Conservation (phyloP, 1,140 invertebrate species). For the Magallana ariakensis region DNA sequence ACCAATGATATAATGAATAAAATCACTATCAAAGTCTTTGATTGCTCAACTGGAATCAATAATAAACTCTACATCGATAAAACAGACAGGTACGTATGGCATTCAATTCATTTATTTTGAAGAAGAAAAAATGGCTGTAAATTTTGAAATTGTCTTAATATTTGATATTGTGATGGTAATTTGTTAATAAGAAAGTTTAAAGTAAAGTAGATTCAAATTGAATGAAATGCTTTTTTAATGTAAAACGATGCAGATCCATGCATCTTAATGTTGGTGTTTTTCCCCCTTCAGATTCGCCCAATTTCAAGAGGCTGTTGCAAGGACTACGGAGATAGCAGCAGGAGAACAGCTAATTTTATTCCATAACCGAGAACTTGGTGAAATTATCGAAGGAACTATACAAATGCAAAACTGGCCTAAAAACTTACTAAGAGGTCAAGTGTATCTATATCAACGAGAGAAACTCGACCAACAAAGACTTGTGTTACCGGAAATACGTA, state of each 20-base stretch:
- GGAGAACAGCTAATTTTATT: conserved; percentile 84
- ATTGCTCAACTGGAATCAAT: conserved; percentile 54
- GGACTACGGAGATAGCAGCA: conserved; percentile 91
- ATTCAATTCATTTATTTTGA: no score
- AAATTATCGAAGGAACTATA: conserved; percentile 45
- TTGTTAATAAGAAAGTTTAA: no score
- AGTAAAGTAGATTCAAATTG: no score
- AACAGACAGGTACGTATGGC: conserved; percentile 56
- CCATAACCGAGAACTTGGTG: conserved; percentile 51
- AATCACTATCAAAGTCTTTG: conserved; percentile 58
- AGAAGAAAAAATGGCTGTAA: no score
- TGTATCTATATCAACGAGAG: conserved; percentile 55
- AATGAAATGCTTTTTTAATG: no score
- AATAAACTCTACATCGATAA: conserved; percentile 63
- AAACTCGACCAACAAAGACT: conserved; percentile 51
- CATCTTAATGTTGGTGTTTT: no score
- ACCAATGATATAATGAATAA: conserved; percentile 57
- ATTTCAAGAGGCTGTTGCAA: conserved; percentile 88
- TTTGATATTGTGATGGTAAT: no score
- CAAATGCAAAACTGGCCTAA: conserved; percentile 48
- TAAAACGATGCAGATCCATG: no score
- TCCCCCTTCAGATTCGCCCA: conserved; percentile 81
- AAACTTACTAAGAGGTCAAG: conserved; percentile 47
- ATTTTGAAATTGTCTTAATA: no score
- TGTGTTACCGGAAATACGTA: conserved; percentile 56